Base-by-base conservation (phyloP, 1,140 invertebrate genomes). In the Heliconius eleuchia region DNA sequence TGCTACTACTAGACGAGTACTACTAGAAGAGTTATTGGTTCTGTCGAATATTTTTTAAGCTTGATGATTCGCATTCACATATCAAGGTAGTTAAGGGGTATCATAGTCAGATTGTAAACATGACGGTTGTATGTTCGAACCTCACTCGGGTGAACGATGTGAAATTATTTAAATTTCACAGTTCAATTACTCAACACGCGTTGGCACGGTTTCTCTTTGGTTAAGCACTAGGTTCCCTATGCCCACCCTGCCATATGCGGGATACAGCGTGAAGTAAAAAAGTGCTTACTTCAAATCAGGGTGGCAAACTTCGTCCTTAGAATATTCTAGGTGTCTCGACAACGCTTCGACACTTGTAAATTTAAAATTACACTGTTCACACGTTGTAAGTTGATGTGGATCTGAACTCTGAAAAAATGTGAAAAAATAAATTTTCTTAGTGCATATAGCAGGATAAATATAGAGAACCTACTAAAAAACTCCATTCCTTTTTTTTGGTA, bases 321-420 rank as follows among this genome's bases (percentile, higher is more conserved):
- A 60, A 1, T 57, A 46, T n/a, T 81, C 73, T 3, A 80, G 16
- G 50, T 89, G 87, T 16, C 66, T 77, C 34, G 80, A 74, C 76
- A 90, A 46, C 3, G 88, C 87, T 6, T 85, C 84, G 11, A 74
- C 8, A 34, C n/a, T 80, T 11, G 79, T 75, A 71, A 89, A 89
- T 50, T 81, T 73, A 7, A 75, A 42, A 2, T 72, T 71, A 55
- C 88, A 89, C 11, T 74, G 66, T 0, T 37, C 76, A n/a, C 87
- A 85, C 23, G 74, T 80, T 2, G 78, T 66, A 3, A 23, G 19
- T 1, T 39, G 42, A 27, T 23, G 30, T 30, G 39, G 37, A 16
- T 39, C 71, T 9, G 50, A 46, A 55, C 5, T 73, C 55, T 46
- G 42, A 7, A 77, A 80, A 75, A 57, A 57, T 34, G 3, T 34